Conservation (phyloP, 2,113 vertebrate genomes). For the Antigone vipio region DNA sequence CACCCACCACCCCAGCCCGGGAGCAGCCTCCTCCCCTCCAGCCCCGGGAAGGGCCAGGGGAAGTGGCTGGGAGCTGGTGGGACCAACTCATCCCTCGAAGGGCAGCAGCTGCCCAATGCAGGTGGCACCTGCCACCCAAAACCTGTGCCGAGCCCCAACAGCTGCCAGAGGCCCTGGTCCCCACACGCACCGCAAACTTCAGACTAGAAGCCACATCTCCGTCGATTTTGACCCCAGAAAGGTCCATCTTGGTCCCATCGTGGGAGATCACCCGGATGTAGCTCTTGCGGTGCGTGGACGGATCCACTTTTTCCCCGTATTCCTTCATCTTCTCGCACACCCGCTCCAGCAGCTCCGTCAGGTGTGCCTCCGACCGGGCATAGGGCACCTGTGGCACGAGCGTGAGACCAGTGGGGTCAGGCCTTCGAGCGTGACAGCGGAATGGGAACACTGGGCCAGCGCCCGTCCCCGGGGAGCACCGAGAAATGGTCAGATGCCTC, state of each 20-base stretch:
- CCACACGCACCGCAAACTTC: constrained; percentile 85
- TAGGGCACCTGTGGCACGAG: constrained; percentile 81
- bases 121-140: rapidly evolving
- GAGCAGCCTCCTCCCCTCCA: not conserved
- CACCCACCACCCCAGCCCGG: rapidly evolving
- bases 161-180: rapidly evolving
- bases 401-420: not conserved
- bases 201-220: constrained; percentile 84
- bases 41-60: not conserved
- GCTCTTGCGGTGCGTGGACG: constrained; percentile 80
- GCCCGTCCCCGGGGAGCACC: not conserved
- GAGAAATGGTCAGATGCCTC: rapidly evolving
- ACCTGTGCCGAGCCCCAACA: rapidly evolving
- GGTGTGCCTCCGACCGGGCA: constrained; percentile 89
- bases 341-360: constrained; percentile 89
- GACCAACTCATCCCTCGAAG: not conserved
- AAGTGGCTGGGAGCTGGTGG: rapidly evolving
- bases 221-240: constrained; percentile 83
- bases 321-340: constrained; percentile 95
- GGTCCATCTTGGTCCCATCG: constrained; percentile 82
- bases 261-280: constrained; percentile 84
- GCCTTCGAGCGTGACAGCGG: rapidly evolving
- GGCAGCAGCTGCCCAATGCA: rapidly evolving
- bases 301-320: constrained; percentile 85
- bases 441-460: rapidly evolving